phyloP scores from a whole-genome alignment of 2,113 vertebrate species.

The Dolichallabes microphthalmus region DNA sequence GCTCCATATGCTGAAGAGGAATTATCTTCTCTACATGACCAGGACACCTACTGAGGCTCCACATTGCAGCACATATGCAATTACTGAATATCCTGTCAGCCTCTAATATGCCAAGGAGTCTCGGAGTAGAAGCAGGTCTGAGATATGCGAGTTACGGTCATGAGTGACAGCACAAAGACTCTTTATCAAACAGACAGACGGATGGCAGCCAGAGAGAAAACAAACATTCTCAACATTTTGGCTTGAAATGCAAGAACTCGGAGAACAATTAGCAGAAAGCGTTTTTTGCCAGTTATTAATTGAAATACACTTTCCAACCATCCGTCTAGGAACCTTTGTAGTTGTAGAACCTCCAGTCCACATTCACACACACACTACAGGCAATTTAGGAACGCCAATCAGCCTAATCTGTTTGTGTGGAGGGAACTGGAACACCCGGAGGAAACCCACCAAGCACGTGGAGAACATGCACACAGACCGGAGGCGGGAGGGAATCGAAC shows the following conservation, averaged over 20 bases:
- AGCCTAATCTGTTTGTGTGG: no score
- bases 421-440: no score
- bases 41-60: constrained; percentile 2
- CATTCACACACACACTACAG: no score
- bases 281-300: background rate
- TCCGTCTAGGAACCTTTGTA: no score
- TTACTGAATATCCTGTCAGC: background rate
- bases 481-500: no score
- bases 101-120: constrained; percentile 6
- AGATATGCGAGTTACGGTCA: background rate
- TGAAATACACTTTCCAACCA: background rate
- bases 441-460: no score
- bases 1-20: background rate
- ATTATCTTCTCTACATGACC: background rate
- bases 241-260: background rate
- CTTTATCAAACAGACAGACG: background rate
- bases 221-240: background rate
- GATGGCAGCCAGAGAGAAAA: background rate
- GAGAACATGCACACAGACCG: no score
- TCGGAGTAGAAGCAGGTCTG: background rate
- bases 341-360: no score
- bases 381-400: no score
- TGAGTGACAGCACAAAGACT: background rate
- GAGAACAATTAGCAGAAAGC: background rate
- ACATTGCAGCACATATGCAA: constrained; percentile 18